phyloP scores from a whole-genome alignment of 2,888 invertebrate species.

The Leptinotarsa tumamoca region DNA sequence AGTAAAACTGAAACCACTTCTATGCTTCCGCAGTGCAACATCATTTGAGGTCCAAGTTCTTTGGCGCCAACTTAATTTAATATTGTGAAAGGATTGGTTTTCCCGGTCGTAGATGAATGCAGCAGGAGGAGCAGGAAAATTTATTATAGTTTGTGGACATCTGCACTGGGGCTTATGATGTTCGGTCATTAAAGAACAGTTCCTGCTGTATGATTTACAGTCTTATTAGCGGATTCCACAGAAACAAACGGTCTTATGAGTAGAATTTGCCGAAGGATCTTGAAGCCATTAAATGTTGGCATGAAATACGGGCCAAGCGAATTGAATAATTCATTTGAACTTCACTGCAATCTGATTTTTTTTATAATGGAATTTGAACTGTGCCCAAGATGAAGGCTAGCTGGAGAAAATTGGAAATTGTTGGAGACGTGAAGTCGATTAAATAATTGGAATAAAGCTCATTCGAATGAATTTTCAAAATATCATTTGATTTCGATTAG shows the following conservation, averaged over 20 bases:
- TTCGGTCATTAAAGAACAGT: slow-evolving; percentile 44
- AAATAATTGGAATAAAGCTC: no score
- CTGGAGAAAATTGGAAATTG: no score
- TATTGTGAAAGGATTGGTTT: slow-evolving; percentile 49
- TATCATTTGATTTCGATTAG: no score
- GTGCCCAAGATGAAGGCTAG: no score
- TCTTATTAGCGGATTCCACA: slow-evolving; percentile 15
- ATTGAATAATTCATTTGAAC: background rate
- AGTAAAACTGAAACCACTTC: slow-evolving; percentile 16
- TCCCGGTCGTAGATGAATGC: slow-evolving; percentile 41
- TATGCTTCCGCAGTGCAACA: slow-evolving; percentile 1
- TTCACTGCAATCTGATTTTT: background rate
- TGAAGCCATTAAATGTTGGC: background rate
- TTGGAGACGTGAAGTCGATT: no score
- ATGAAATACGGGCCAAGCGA: background rate
- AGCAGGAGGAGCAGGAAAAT: slow-evolving; percentile 43
- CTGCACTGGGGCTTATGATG: slow-evolving; percentile 46
- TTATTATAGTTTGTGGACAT: slow-evolving; percentile 49
- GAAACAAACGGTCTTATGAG: slow-evolving; percentile 3
- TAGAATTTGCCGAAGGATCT: background rate
- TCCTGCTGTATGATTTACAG: slow-evolving; percentile 20
- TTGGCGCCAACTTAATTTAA: slow-evolving; percentile 43
- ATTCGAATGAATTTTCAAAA: no score
- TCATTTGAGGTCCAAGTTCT: slow-evolving; percentile 2
- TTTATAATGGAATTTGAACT: no score